Percentiles rank a stretch among this genome's conserved stretches.
Evolutionary conservation across 2,888 invertebrate species (phyloP).

Genomic region (Pharmacophagus antenor): DNA sequence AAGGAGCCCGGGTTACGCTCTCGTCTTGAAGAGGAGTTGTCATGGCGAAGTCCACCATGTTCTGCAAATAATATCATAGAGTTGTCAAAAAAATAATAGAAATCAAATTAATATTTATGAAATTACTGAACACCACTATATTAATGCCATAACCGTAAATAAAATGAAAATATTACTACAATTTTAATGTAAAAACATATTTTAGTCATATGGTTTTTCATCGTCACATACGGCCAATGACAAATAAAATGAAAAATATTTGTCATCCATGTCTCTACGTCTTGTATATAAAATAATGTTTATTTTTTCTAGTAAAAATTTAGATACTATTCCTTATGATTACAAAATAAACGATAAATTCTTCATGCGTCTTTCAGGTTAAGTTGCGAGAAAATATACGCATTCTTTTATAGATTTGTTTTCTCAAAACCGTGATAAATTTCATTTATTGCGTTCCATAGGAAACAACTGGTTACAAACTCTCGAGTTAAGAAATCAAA

Average conservation of each 20-base stretch:
- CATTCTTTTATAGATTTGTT: neutral
- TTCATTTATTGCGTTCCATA: neutral
- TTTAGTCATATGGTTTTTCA: neutral
- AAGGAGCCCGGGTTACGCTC: slow-evolving; percentile 85
- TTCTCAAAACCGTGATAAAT: neutral
- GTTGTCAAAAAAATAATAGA: no score
- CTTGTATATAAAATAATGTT: no score
- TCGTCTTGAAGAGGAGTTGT: slow-evolving; percentile 89
- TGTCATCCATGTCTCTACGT: no score
- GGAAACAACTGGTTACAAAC: neutral
- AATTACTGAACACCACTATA: neutral
- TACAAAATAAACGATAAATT: neutral
- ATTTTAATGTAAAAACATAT: neutral
- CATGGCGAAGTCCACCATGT: slow-evolving; percentile 87
- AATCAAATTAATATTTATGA: neutral
- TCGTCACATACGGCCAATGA: neutral
- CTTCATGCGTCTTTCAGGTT: neutral
- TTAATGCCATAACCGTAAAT: neutral
- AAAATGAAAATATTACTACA: neutral
- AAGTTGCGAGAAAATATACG: neutral
- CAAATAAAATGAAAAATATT: no score
- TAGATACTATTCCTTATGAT: neutral
- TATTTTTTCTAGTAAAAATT: neutral
- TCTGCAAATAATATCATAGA: slow-evolving; percentile 78
- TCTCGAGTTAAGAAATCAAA: neutral